A percentile compares a stretch with the other conserved stretches of the same genome.
These are phyloP conservation scores for Falco naumanni DNA, from an alignment of 2,797 vertebrate genomes.

Conservation along the genomic window DNA sequence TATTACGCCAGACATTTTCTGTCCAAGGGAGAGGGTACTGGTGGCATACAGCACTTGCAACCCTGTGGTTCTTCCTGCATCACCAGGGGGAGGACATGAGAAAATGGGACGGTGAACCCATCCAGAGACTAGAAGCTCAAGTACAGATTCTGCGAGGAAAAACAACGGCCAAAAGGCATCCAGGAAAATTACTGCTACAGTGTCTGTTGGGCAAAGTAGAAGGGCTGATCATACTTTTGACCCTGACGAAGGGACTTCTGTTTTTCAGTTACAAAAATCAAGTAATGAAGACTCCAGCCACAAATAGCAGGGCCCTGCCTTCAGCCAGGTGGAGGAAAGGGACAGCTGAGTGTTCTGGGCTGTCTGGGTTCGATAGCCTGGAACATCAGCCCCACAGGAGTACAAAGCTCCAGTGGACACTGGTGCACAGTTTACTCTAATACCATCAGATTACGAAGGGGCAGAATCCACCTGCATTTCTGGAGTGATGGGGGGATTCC, in stretches of 20 bases:
- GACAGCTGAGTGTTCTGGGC: neutral
- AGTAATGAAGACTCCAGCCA: neutral
- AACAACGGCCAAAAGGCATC: neutral
- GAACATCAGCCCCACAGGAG: neutral
- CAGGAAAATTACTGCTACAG: neutral
- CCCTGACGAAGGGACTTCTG: neutral
- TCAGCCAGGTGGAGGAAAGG: neutral
- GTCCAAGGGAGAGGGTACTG: neutral
- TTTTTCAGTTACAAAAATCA: neutral
- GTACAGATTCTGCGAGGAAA: neutral
- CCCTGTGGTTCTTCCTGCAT: neutral
- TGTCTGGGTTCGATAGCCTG: rapidly evolving
- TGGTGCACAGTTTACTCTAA: neutral
- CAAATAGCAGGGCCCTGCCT: neutral
- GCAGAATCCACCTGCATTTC: neutral
- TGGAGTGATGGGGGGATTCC: neutral
- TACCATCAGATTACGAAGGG: neutral
- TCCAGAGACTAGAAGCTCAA: neutral
- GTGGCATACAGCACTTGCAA: rapidly evolving
- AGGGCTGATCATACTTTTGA: neutral
- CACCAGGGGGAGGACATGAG: neutral
- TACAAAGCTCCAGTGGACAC: neutral
- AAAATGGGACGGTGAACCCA: neutral
- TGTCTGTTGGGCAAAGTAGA: neutral
- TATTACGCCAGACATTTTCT: neutral